Conservation (phyloP, 2,797 vertebrate species). For the Linurgus olivaceus region DNA sequence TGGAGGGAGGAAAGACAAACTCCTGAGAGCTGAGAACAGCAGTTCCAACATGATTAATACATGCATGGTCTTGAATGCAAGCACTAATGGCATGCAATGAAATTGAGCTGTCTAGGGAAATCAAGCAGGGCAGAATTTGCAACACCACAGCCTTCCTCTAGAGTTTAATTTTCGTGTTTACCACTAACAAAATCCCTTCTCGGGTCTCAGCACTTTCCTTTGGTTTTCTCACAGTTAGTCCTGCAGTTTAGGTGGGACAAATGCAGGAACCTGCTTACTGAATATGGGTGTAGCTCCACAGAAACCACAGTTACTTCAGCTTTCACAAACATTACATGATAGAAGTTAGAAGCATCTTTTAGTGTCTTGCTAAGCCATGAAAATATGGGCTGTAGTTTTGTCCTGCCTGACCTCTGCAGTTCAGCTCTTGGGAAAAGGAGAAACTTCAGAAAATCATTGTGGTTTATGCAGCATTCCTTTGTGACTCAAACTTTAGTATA, state of each 20-base stretch:
- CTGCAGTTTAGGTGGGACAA: not conserved
- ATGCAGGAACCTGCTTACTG: not conserved
- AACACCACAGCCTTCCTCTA: not conserved
- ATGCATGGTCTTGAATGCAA: not conserved
- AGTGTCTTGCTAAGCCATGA: not conserved
- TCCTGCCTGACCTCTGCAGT: not conserved
- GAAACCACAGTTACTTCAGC: not conserved
- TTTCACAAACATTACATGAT: not conserved
- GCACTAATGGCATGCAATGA: not conserved
- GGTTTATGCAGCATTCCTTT: not conserved
- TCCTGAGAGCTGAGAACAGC: conserved; percentile 24
- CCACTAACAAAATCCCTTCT: not conserved
- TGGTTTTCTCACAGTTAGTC: not conserved
- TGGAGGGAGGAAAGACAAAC: not conserved
- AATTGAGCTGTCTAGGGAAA: conserved; percentile 47
- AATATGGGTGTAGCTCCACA: not conserved
- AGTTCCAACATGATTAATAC: conserved; percentile 39
- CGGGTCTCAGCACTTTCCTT: not conserved
- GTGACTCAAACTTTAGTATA: not conserved
- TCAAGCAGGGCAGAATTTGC: conserved; percentile 28
- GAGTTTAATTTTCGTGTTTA: conserved; percentile 10
- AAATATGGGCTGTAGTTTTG: not conserved
- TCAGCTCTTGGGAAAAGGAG: not conserved
- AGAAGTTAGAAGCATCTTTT: not conserved
- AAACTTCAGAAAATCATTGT: not conserved